These are phyloP conservation scores for Stigmatopora argus DNA, from an alignment of 2,113 vertebrate species.

Conservation along the genomic window DNA sequence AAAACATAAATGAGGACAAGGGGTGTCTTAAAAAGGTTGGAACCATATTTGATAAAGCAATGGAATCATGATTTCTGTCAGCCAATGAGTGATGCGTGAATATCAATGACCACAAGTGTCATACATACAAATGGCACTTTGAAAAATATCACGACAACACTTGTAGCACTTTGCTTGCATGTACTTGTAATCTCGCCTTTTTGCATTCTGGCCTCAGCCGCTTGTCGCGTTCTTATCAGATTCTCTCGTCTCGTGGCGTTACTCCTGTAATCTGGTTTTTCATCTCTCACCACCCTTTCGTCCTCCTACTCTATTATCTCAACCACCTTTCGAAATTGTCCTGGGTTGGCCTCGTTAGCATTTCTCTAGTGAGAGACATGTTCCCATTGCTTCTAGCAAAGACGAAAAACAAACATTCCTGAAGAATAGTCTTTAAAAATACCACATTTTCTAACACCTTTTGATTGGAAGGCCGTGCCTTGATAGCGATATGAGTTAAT, in stretches of 20 bases:
- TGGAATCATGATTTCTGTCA: neutral
- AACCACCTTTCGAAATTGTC: slow-evolving; percentile 48
- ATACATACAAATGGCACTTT: too few relatives aligned
- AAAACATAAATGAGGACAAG: neutral
- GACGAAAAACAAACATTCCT: too few relatives aligned
- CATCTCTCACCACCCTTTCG: slow-evolving; percentile 16
- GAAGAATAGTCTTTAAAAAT: too few relatives aligned
- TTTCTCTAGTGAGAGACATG: neutral
- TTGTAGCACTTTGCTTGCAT: slow-evolving; percentile 2
- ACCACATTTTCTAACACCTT: too few relatives aligned
- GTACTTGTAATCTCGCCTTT: slow-evolving; percentile 33
- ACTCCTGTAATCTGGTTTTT: slow-evolving; percentile 41
- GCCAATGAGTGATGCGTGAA: neutral
- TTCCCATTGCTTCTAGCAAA: slow-evolving; percentile 8
- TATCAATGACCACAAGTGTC: too few relatives aligned
- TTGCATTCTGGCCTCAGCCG: slow-evolving; percentile 47
- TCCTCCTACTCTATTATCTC: slow-evolving; percentile 42
- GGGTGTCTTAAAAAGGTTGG: neutral
- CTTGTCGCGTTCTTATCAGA: slow-evolving; percentile 33
- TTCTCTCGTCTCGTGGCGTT: slow-evolving; percentile 35
- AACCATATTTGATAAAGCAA: neutral
- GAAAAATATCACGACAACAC: neutral
- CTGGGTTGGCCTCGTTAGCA: slow-evolving; percentile 35
- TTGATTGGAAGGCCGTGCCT: neutral
- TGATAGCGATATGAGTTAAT: neutral